A percentile compares a stretch with the other conserved stretches of the same genome.
phyloP scores from a whole-genome alignment of 2,888 invertebrate genomes.

The Eupithecia subumbrata region DNA sequence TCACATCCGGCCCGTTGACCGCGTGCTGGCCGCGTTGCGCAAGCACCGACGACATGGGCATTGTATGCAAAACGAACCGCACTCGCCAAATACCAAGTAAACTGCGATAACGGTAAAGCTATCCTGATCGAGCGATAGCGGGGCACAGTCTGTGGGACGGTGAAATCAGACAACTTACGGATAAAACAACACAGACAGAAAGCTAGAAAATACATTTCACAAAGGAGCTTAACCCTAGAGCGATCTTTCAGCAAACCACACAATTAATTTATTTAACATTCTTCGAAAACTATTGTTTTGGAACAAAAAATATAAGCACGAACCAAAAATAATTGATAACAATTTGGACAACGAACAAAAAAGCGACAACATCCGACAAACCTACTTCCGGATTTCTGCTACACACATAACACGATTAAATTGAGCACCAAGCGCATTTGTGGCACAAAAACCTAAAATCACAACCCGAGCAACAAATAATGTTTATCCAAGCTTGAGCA shows the following conservation, averaged over 20 bases:
- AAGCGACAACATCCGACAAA: constrained; percentile 15
- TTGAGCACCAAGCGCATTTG: constrained; percentile 51
- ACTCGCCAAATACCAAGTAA: constrained; percentile 70
- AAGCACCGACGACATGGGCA: constrained; percentile 76
- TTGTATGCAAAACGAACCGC: constrained; percentile 78
- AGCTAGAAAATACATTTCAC: neutral
- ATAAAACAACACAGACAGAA: neutral
- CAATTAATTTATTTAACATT: neutral
- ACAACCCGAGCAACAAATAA: constrained; percentile 66
- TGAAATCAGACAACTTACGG: constrained; percentile 17
- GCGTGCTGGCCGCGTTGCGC: constrained; percentile 71
- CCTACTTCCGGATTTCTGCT: constrained; percentile 54
- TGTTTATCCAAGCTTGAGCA: constrained; percentile 70
- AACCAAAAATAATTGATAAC: neutral
- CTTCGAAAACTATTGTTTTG: neutral
- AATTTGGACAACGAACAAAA: neutral
- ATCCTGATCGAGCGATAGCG: constrained; percentile 41
- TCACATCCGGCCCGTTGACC: constrained; percentile 78
- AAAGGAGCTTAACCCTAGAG: neutral
- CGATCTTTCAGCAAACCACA: neutral
- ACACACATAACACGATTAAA: constrained; percentile 67
- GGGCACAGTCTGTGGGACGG: constrained; percentile 19
- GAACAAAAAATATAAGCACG: neutral
- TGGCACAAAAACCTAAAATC: constrained; percentile 69
- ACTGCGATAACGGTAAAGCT: constrained; percentile 58